Conservation (phyloP, 1,140 invertebrate genomes). For the Archivesica marissinica region DNA sequence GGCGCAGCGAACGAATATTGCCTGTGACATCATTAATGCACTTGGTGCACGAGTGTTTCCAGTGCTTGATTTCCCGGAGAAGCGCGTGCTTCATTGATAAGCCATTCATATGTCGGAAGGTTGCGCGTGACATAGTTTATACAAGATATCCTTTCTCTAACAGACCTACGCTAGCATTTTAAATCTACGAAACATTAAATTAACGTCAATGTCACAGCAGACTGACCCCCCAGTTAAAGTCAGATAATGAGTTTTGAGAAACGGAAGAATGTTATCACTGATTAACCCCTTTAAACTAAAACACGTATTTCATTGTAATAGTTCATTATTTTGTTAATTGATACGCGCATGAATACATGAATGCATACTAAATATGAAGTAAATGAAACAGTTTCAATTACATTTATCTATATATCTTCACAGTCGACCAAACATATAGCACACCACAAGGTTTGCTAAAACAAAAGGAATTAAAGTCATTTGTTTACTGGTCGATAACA, state of each 20-base stretch:
- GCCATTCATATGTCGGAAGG: constrained; percentile 20
- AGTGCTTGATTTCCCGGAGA: constrained; percentile 43
- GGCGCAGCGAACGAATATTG: background rate
- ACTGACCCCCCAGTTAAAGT: too few relatives aligned
- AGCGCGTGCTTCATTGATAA: constrained; percentile 41
- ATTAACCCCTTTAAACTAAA: too few relatives aligned
- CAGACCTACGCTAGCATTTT: too few relatives aligned
- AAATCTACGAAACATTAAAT: too few relatives aligned
- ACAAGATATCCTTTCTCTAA: too few relatives aligned
- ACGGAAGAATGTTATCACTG: too few relatives aligned
- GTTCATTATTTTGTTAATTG: too few relatives aligned
- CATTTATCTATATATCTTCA: background rate
- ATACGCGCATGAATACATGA: too few relatives aligned
- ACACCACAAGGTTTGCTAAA: background rate
- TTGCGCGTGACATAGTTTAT: constrained; percentile 38
- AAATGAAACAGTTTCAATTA: background rate
- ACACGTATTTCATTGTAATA: too few relatives aligned
- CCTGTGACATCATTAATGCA: constrained; percentile 8
- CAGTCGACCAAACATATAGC: background rate
- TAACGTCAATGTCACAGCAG: too few relatives aligned
- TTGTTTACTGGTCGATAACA: background rate
- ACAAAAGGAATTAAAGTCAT: background rate
- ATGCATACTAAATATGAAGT: background rate
- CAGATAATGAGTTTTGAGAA: too few relatives aligned
- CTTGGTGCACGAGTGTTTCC: constrained; percentile 4